A percentile compares a stretch with the other conserved stretches of the same genome.
Conservation (phyloP, 2,113 vertebrate species). For the Bufo gargarizans region DNA sequence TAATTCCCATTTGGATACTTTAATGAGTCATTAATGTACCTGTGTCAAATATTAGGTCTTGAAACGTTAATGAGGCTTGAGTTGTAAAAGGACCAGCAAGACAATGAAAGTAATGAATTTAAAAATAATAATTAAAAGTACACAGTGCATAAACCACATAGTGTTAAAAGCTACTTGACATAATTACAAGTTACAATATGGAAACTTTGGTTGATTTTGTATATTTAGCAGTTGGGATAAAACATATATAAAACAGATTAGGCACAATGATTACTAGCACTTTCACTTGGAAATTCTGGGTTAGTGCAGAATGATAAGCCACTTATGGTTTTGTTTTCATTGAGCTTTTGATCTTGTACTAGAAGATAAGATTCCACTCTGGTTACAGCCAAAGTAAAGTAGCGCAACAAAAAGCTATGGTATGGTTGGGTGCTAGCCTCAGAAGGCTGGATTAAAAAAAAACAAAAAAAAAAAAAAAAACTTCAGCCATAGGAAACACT, state of each 20-base stretch:
- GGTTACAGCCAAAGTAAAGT: no score
- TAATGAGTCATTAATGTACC: neutral
- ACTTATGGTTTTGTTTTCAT: neutral
- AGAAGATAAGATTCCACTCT: no score
- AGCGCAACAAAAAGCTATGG: no score
- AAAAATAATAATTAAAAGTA: neutral
- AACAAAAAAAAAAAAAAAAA: no score
- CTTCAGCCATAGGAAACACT: no score
- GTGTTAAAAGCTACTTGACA: neutral
- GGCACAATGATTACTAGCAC: neutral
- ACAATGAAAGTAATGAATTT: neutral
- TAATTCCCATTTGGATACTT: neutral
- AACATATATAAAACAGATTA: neutral
- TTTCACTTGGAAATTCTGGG: neutral
- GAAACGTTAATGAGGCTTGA: neutral
- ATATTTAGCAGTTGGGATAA: neutral
- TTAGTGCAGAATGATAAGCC: neutral
- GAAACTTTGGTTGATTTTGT: neutral
- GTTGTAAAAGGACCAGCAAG: neutral
- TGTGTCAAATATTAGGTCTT: neutral
- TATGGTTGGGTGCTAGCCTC: no score
- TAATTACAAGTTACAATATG: neutral
- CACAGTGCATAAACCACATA: neutral
- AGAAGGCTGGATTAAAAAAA: no score
- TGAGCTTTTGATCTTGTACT: neutral